Conservation (phyloP, 2,797 vertebrate genomes). For the Sebastiscus tertius region DNA sequence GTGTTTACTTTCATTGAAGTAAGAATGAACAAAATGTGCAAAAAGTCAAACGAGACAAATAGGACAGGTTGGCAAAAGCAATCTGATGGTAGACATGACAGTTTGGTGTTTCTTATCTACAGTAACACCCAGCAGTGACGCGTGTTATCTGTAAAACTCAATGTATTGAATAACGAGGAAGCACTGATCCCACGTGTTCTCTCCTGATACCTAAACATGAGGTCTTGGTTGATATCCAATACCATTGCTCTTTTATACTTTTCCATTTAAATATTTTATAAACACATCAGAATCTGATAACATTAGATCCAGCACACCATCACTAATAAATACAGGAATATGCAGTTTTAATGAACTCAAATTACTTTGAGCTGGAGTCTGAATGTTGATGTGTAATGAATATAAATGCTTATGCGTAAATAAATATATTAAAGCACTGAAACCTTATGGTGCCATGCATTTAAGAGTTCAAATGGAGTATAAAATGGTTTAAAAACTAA, state of each 20-base stretch:
- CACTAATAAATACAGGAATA: background rate
- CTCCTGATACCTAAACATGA: background rate
- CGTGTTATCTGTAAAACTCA: background rate
- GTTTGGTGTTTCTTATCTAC: background rate
- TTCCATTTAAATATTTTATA: background rate
- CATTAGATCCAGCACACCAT: no score
- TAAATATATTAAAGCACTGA: no score
- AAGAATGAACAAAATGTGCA: background rate
- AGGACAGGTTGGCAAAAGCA: background rate
- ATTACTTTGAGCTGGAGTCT: no score
- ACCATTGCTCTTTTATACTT: background rate
- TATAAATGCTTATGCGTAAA: background rate
- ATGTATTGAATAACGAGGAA: background rate
- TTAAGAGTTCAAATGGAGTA: background rate
- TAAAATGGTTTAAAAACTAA: background rate
- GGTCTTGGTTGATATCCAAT: background rate
- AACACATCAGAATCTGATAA: background rate
- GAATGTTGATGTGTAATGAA: background rate
- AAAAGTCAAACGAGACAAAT: background rate
- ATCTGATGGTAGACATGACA: background rate
- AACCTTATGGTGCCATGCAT: background rate
- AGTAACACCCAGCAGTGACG: background rate
- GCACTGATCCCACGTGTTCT: background rate
- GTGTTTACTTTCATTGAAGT: background rate
- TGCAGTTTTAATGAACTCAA: background rate